Conservation (phyloP, 2,888 invertebrate genomes). For the Calameuta filiformis region DNA sequence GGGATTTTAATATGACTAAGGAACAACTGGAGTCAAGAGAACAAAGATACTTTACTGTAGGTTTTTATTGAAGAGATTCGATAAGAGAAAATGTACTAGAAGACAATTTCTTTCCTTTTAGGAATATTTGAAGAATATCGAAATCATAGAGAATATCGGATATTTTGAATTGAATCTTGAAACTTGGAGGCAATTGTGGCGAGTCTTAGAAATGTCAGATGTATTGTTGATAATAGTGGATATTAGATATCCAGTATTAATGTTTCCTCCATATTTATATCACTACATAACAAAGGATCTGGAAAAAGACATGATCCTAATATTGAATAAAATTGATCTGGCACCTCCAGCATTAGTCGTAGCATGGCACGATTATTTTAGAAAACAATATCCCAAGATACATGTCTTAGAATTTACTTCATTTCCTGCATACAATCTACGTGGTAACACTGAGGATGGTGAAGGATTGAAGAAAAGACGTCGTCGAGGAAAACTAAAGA, state of each 20-base stretch:
- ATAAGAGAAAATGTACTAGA: neutral
- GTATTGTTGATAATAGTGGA: slow-evolving; percentile 89
- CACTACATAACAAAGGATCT: slow-evolving; percentile 79
- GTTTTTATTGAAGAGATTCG: slow-evolving; percentile 25
- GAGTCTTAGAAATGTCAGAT: slow-evolving; percentile 95
- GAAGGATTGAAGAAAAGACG: slow-evolving; percentile 73
- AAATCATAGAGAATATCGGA: slow-evolving; percentile 76
- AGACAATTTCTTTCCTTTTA: slow-evolving; percentile 58
- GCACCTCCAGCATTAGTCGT: slow-evolving; percentile 83
- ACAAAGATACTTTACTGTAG: slow-evolving; percentile 83
- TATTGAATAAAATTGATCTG: slow-evolving; percentile 93
- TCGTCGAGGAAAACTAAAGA: slow-evolving; percentile 75
- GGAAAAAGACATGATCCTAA: slow-evolving; percentile 86
- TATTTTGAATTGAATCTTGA: slow-evolving; percentile 95
- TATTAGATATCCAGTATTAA: slow-evolving; percentile 83
- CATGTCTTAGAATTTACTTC: slow-evolving; percentile 87
- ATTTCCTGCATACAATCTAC: slow-evolving; percentile 79
- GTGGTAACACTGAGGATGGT: slow-evolving; percentile 71
- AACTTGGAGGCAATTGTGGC: slow-evolving; percentile 96
- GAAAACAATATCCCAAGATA: slow-evolving; percentile 76
- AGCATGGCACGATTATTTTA: slow-evolving; percentile 89
- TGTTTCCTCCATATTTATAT: slow-evolving; percentile 93
- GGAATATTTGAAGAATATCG: slow-evolving; percentile 80
- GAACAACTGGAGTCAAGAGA: slow-evolving; percentile 82
- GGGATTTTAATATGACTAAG: slow-evolving; percentile 82